Base-by-base conservation (phyloP, 2,888 invertebrate genomes). In the Pelosia muscerda region DNA sequence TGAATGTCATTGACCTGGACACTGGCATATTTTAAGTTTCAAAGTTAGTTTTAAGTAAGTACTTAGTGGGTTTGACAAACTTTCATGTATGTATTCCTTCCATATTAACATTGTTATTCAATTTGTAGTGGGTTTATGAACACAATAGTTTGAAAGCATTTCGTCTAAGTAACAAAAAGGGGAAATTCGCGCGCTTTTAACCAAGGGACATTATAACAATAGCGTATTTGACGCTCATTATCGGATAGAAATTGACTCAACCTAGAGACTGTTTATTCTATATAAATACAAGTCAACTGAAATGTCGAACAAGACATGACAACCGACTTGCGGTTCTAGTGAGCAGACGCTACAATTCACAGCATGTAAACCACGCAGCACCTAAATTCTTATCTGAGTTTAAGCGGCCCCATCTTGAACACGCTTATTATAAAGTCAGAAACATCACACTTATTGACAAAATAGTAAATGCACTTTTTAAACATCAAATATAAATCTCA, bases 331-430 rank as follows among this genome's bases (percentile, higher is more conserved):
- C 8, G 8, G n/a, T 9, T 49, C 9, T 49, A 49, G 19, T n/a
- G 19, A 49, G n/a, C 49, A 49, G n/a, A 49, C 6, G 42, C 5
- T 19, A 2, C 8, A 49, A n/a, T 49, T n/a, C 49, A 49, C 49
- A n/a, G 49, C 9, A 49, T n/a, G 19, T 49, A n/a, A 49, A 2
- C 49, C 49, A 49, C 49, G 49, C 49, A 49, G 49, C n/a, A 49
- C n/a, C 4, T n/a, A n/a, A 55, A 25, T 22, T 55, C 54, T 25
- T 55, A 55, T 49, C n/a, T 49, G 49, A 49, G 49, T 49, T 4
- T 59, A 15, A 25, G 22, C 31, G 23, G 54, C 19, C 28, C 28
- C 57, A 63, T 63, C 63, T 31, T 63, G 31, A 28, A 31, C 2
- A 23, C 10, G 19, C 31, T 23, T 54, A 23, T 31, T 9, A 23